Conservation (phyloP, 2,797 vertebrate genomes). For the Podargus strigoides region DNA sequence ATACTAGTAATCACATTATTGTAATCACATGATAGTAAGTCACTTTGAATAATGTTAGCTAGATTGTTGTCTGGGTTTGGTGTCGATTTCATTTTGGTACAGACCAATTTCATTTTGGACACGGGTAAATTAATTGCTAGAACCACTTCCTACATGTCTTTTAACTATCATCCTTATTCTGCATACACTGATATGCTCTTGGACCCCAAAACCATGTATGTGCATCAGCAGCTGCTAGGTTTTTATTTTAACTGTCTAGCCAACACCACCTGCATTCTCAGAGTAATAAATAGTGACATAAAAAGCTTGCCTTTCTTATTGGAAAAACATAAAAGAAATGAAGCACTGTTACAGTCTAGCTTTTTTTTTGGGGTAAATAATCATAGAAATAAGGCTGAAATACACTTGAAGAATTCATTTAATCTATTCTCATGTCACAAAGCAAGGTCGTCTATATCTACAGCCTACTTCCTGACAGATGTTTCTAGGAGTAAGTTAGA, state of each 20-base stretch:
- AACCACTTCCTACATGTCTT: background rate
- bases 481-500: constrained; percentile 2
- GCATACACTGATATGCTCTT: background rate
- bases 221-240: background rate
- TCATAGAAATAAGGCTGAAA: background rate
- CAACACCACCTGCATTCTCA: background rate
- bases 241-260: background rate
- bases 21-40: background rate
- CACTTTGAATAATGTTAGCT: background rate
- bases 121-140: background rate
- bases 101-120: background rate
- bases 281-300: background rate
- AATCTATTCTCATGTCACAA: background rate
- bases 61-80: background rate
- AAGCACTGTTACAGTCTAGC: background rate
- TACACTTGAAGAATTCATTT: background rate
- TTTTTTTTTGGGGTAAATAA: constrained; percentile 30
- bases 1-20: background rate
- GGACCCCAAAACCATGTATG: background rate
- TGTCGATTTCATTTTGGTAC: background rate
- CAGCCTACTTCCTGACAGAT: constrained; percentile 32
- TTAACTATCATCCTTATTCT: background rate
- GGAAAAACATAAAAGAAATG: constrained; percentile 13
- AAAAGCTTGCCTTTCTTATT: background rate
- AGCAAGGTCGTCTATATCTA: background rate